Percentiles rank a stretch among this genome's conserved stretches.
Conservation (phyloP, 2,797 vertebrate species). For the Hemitrygon akajei region DNA sequence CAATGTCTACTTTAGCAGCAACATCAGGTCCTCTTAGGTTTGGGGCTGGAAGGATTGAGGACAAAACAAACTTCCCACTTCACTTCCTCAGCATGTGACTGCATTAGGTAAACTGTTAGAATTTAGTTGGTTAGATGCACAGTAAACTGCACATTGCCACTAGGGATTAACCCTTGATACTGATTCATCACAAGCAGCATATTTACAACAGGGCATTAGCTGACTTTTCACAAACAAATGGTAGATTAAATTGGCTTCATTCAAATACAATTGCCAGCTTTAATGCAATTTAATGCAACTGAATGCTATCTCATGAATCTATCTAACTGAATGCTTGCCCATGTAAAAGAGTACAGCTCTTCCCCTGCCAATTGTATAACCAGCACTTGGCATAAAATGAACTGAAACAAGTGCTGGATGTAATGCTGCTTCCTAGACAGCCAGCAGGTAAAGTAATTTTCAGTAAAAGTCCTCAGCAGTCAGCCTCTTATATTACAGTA, state of each 20-base stretch:
- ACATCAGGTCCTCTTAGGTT: neutral
- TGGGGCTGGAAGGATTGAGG: too few relatives aligned
- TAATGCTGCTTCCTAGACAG: neutral
- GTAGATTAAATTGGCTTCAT: neutral
- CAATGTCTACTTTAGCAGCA: neutral
- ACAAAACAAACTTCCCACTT: neutral
- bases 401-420: neutral
- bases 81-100: neutral
- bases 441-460: slow-evolving; percentile 14
- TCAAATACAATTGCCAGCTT: neutral
- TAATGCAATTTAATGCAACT: too few relatives aligned
- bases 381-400: neutral
- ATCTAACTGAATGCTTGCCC: too few relatives aligned
- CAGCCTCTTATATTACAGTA: neutral
- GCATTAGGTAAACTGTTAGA: neutral
- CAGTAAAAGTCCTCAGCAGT: neutral
- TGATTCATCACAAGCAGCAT: neutral
- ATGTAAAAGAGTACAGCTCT: neutral
- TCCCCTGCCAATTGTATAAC: too few relatives aligned
- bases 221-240: neutral
- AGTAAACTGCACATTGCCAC: too few relatives aligned
- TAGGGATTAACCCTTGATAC: too few relatives aligned
- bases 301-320: too few relatives aligned
- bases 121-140: too few relatives aligned
- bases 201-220: neutral